Evolutionary conservation across 2,113 vertebrate genomes (phyloP).

Genomic region (Nesogale talazaci): DNA sequence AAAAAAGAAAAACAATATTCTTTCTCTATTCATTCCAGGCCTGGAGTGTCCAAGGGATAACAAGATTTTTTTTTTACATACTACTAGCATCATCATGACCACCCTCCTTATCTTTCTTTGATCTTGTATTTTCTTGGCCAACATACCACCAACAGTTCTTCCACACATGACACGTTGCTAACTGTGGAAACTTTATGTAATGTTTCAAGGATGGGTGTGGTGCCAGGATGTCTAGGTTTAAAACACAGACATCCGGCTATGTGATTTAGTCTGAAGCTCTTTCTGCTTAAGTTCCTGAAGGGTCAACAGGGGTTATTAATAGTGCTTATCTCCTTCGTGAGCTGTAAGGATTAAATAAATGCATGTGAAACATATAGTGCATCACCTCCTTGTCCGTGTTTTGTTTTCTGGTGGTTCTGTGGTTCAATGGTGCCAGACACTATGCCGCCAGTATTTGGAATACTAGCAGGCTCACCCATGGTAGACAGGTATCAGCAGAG

Average conservation of each 20-base stretch:
- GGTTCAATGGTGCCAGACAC: background rate
- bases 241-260: background rate
- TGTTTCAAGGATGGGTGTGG: rapidly evolving
- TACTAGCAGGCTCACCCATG: background rate
- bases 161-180: rapidly evolving
- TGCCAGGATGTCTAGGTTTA: background rate
- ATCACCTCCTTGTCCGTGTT: background rate
- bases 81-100: background rate
- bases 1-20: background rate
- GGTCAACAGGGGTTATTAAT: background rate
- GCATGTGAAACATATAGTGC: background rate
- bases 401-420: background rate
- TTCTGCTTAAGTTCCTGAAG: background rate
- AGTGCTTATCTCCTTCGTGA: background rate
- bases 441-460: background rate
- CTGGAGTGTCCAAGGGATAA: background rate
- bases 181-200: rapidly evolving
- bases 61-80: background rate
- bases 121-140: background rate
- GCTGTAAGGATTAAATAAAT: background rate
- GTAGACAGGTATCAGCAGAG: background rate
- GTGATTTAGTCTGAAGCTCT: background rate
- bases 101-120: background rate
- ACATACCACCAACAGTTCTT: background rate
- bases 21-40: background rate